Conservation (phyloP, 2,888 invertebrate species). For the Omphaloscelis lunosa region DNA sequence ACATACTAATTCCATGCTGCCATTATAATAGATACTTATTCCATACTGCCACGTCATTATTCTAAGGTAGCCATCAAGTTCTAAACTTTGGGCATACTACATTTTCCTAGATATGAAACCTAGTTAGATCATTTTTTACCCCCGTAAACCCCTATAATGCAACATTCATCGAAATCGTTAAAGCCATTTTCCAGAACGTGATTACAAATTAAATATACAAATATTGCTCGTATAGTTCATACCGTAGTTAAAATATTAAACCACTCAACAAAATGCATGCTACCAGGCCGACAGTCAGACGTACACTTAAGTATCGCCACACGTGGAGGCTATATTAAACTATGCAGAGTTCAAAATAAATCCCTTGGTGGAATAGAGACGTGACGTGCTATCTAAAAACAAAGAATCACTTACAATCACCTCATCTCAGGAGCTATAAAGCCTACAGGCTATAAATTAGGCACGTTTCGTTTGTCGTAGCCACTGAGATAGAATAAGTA, state of each 20-base stretch:
- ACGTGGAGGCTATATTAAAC: background rate
- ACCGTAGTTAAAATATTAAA: background rate
- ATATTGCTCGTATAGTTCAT: background rate
- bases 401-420: background rate
- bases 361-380: too few species aligned
- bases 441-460: conserved; percentile 10
- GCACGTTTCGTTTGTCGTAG: conserved; percentile 34
- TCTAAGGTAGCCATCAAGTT: too few species aligned
- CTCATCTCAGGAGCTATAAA: conserved; percentile 18
- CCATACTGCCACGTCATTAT: too few species aligned
- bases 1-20: too few species aligned
- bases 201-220: too few species aligned
- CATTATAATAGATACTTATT: too few species aligned
- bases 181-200: too few species aligned
- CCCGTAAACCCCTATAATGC: too few species aligned
- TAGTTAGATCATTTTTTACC: too few species aligned
- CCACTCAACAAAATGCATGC: background rate
- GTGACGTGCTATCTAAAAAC: background rate
- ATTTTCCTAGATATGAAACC: too few species aligned
- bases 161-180: too few species aligned
- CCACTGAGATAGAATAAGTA: background rate
- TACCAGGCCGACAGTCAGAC: background rate
- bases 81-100: too few species aligned
- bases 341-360: background rate
- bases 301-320: background rate